Percentiles rank a stretch among this genome's conserved stretches.
Evolutionary conservation across 2,888 invertebrate species (phyloP).

Genomic region (Girardia tigrina): DNA sequence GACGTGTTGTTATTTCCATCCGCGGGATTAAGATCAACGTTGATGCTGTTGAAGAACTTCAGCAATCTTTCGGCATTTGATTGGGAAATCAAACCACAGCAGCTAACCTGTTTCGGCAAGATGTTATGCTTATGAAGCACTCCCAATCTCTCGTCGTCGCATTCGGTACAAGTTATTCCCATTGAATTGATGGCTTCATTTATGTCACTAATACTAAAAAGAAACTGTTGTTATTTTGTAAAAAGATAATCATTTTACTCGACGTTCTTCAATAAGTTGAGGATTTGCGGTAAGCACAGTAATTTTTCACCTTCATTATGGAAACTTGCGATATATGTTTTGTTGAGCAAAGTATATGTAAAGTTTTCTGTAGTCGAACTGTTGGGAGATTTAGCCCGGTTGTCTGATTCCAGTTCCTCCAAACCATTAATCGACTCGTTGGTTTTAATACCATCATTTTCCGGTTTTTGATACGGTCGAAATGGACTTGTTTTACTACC

Average conservation of each 20-base stretch:
- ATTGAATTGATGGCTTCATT: slow-evolving; percentile 61
- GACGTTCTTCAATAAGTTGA: slow-evolving; percentile 68
- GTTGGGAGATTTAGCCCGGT: background rate
- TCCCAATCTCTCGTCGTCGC: slow-evolving; percentile 78
- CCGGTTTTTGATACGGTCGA: slow-evolving; percentile 17
- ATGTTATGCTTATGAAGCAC: slow-evolving; percentile 55
- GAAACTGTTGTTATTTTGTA: background rate
- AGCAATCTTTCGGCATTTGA: slow-evolving; percentile 90
- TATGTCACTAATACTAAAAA: background rate
- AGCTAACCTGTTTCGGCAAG: slow-evolving; percentile 55
- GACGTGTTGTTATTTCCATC: background rate
- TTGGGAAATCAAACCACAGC: slow-evolving; percentile 87
- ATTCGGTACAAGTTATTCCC: slow-evolving; percentile 83
- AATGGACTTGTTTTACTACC: slow-evolving; percentile 6
- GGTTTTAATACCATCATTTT: background rate
- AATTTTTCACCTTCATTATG: slow-evolving; percentile 85
- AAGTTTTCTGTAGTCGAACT: slow-evolving; percentile 9
- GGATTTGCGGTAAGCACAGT: slow-evolving; percentile 81
- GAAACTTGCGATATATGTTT: slow-evolving; percentile 68
- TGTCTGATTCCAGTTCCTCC: background rate
- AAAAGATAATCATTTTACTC: slow-evolving; percentile 45
- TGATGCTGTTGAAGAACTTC: slow-evolving; percentile 59
- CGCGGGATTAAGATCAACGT: background rate
- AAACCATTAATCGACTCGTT: background rate
- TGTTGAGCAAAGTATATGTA: slow-evolving; percentile 16